Conservation (phyloP, 2,888 invertebrate species). For the Drosophila sordidapex region DNA sequence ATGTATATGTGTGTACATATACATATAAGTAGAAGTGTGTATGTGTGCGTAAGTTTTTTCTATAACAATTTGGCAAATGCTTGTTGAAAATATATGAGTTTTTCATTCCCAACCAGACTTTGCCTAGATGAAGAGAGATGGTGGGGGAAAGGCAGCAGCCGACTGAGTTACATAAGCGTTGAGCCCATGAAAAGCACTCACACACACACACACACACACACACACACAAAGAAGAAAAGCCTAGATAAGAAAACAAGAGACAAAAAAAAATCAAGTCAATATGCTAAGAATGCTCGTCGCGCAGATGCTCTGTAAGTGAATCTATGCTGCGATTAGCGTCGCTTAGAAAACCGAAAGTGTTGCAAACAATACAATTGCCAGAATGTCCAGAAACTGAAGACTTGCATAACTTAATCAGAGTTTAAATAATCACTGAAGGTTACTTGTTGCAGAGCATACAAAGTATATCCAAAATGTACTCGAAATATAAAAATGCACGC, state of each 20-base stretch:
- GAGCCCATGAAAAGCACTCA: constrained; percentile 37
- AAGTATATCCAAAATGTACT: not conserved
- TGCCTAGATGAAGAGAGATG: constrained; percentile 4
- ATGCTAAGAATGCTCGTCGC: not conserved
- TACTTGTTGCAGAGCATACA: not conserved
- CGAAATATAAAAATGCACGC: constrained; percentile 16
- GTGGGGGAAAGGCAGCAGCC: not conserved
- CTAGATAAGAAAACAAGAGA: constrained; percentile 17
- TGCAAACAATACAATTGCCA: not conserved
- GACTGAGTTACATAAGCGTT: constrained; percentile 69
- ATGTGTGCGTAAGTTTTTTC: constrained; percentile 51
- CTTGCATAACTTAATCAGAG: not conserved
- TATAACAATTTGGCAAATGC: constrained; percentile 73
- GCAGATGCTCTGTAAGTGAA: constrained; percentile 26
- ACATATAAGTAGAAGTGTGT: not conserved
- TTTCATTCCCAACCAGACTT: constrained; percentile 44
- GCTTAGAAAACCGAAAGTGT: not conserved
- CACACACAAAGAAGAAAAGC: constrained; percentile 13
- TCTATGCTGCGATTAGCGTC: not conserved
- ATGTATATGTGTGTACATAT: not conserved
- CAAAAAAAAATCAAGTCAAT: constrained; percentile 36
- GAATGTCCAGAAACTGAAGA: not conserved
- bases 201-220: not conserved
- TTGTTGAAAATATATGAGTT: constrained; percentile 64
- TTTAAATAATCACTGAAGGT: not conserved